phyloP scores from a whole-genome alignment of 2,797 vertebrate genomes.

The Spinus olivaceus region DNA sequence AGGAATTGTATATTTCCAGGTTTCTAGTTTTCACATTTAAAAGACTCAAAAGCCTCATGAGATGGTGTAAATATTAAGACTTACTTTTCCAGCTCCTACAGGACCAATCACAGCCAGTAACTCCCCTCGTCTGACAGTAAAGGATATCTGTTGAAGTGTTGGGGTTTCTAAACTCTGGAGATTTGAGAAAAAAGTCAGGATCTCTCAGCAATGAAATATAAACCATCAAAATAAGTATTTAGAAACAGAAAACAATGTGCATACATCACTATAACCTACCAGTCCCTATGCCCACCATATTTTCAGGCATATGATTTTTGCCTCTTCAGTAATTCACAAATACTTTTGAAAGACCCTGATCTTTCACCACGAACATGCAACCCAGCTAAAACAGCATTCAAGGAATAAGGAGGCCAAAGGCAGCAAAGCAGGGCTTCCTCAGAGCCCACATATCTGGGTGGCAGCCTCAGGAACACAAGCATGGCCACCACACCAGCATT shows the following conservation, averaged over 20 bases:
- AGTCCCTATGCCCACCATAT: neutral
- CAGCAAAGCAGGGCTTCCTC: neutral
- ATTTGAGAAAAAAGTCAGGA: neutral
- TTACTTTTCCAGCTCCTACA: constrained; percentile 92
- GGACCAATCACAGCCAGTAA: constrained; percentile 90
- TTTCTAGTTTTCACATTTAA: neutral
- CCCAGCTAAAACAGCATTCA: neutral
- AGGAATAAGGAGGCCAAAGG: neutral
- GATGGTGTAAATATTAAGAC: neutral
- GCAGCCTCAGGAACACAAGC: neutral
- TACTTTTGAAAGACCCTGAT: neutral
- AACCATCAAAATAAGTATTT: neutral
- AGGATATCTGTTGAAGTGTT: constrained; percentile 84
- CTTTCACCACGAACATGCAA: neutral
- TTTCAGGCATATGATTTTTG: neutral
- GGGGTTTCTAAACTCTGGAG: constrained; percentile 79
- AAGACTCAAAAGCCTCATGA: neutral
- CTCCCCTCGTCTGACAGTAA: constrained; percentile 83
- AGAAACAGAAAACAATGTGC: neutral
- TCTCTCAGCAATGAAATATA: neutral
- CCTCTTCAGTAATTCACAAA: neutral
- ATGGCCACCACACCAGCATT: rapidly evolving
- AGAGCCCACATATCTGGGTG: rapidly evolving
- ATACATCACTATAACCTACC: neutral
- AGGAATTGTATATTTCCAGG: neutral